Evolutionary conservation across 1,140 invertebrate species (phyloP), one percentile per base, ranked within the genome.

Genomic region (Sminthurinus signatus): DNA sequence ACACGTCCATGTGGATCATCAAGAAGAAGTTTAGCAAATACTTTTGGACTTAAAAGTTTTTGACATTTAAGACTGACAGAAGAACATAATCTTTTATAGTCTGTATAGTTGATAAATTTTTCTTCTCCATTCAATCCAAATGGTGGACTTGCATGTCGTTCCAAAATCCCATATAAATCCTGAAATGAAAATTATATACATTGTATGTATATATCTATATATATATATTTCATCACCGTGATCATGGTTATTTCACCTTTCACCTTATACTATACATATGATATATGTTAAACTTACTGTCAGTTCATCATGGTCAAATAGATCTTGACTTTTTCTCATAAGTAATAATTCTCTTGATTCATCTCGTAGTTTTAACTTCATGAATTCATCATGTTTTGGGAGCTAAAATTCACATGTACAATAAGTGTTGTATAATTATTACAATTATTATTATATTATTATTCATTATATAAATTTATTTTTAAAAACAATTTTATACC

Each of bases 221-320:
- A n/a, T n/a, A n/a, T n/a, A n/a, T n/a, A n/a, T n/a, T n/a, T n/a
- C n/a, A n/a, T n/a, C n/a, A n/a, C n/a, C n/a, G n/a, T n/a, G n/a
- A n/a, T n/a, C n/a, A n/a, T n/a, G n/a, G n/a, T n/a, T n/a, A n/a
- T n/a, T n/a, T n/a, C n/a, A n/a, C n/a, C n/a, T n/a, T n/a, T n/a
- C n/a, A n/a, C n/a, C n/a, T n/a, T n/a, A n/a, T n/a, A n/a, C n/a
- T n/a, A n/a, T n/a, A n/a, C n/a, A n/a, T n/a, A n/a, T n/a, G n/a
- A n/a, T n/a, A n/a, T n/a, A n/a, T n/a, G n/a, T n/a, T n/a, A n/a
- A n/a, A 70, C 56, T 56, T 71, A 83, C 81, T 76, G 91, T 90
- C 32, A 96, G 75, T 77, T 96, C 93, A 72, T 88, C 85, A 76
- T 91, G 91, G 76, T 93, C 88, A 23, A 95, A 75, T 8, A 95